A percentile compares a stretch with the other conserved stretches of the same genome.
phyloP scores from a whole-genome alignment of 2,797 vertebrate species.

The Paramormyrops hopkinsi region DNA sequence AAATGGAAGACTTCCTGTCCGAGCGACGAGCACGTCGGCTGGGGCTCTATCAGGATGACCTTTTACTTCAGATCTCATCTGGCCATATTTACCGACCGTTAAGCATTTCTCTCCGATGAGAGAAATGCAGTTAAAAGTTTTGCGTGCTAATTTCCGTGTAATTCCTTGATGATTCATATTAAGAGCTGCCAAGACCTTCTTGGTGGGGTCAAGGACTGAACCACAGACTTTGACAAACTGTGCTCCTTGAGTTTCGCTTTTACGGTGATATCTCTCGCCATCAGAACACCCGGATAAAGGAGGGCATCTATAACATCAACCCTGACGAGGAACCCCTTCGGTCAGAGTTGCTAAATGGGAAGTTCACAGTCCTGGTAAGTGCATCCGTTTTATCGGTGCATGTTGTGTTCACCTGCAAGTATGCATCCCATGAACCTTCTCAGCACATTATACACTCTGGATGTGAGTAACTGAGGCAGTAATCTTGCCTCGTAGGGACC shows the following conservation, averaged over 20 bases:
- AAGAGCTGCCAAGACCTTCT: neutral
- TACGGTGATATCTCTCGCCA: neutral
- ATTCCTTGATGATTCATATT: neutral
- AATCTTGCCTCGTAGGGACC: neutral
- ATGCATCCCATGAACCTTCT: neutral
- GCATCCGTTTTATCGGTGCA: neutral
- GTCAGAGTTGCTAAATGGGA: constrained; percentile 70
- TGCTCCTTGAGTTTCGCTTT: neutral
- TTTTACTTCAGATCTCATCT: neutral
- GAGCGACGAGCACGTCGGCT: neutral
- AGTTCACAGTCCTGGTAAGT: constrained; percentile 78
- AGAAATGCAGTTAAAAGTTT: neutral
- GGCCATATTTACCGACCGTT: neutral
- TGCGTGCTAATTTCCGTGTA: neutral
- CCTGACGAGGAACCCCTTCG: constrained; percentile 74
- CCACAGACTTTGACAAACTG: neutral
- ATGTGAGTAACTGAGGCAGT: neutral
- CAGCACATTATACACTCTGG: neutral
- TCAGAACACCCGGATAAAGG: constrained; percentile 76
- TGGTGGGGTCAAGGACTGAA: neutral
- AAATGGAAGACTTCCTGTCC: neutral
- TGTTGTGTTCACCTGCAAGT: neutral
- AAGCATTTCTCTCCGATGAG: neutral
- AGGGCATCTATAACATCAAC: constrained; percentile 75
- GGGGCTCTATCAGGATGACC: neutral